A percentile compares a stretch with the other conserved stretches of the same genome.
Evolutionary conservation across 2,888 invertebrate species (phyloP).

Genomic region (Diarsia brunnea): DNA sequence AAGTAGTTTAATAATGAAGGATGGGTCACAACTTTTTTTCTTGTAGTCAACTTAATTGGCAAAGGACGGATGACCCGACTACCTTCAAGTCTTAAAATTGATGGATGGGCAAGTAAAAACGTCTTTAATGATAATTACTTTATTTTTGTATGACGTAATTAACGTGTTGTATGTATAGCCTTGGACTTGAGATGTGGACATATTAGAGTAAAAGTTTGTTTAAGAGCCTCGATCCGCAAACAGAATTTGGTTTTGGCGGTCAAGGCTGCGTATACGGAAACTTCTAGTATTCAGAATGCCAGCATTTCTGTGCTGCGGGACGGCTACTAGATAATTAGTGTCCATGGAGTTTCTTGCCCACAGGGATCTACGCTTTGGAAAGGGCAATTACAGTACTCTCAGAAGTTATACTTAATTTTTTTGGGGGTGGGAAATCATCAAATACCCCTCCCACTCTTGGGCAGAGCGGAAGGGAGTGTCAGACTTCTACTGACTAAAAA

Average conservation of each 20-base stretch:
- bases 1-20: not conserved
- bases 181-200: constrained; percentile 22
- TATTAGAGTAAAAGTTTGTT: not conserved
- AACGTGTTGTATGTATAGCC: not conserved
- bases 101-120: constrained; percentile 5
- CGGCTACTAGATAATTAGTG: no score
- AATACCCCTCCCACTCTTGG: no score
- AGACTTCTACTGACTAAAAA: no score
- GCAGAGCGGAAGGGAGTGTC: no score
- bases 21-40: not conserved
- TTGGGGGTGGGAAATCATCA: no score
- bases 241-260: not conserved
- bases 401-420: no score
- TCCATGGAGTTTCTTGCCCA: no score
- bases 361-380: no score
- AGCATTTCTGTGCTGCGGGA: not conserved
- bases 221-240: constrained; percentile 7
- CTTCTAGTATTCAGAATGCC: not conserved
- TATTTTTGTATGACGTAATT: constrained; percentile 5
- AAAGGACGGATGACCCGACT: constrained; percentile 20
- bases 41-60: not conserved
- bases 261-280: not conserved
- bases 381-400: no score
- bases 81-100: constrained; percentile 30
- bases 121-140: not conserved